Conservation (phyloP, 2,113 vertebrate species). For the Salvelinus fontinalis region DNA sequence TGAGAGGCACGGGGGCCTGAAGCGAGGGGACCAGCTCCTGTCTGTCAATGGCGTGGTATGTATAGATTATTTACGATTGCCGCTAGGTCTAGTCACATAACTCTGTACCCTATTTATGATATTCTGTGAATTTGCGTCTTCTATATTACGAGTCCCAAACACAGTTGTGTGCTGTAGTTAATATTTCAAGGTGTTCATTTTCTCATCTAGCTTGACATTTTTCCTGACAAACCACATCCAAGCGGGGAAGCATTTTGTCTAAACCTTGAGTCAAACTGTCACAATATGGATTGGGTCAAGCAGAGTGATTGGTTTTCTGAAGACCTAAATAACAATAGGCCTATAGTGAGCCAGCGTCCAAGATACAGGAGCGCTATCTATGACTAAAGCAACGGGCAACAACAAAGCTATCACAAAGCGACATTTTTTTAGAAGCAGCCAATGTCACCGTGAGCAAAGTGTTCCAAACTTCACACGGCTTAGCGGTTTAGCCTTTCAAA, state of each 20-base stretch:
- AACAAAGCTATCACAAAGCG: too few relatives aligned
- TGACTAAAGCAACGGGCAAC: not conserved
- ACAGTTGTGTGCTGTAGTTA: too few relatives aligned
- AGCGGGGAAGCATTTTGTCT: not conserved
- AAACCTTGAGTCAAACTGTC: not conserved
- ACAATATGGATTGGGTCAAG: not conserved
- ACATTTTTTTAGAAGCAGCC: not conserved
- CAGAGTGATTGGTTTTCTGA: slow-evolving; percentile 1
- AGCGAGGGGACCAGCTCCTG: slow-evolving; percentile 97
- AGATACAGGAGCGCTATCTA: not conserved
- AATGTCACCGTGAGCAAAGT: not conserved
- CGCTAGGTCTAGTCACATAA: too few relatives aligned
- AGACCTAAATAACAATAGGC: not conserved
- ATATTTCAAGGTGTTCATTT: not conserved
- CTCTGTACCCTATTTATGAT: too few relatives aligned
- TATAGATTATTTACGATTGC: slow-evolving; percentile 5
- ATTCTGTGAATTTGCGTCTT: too few relatives aligned
- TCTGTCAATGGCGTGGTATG: slow-evolving; percentile 98
- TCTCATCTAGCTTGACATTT: not conserved
- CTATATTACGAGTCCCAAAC: not conserved
- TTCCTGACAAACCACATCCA: not conserved
- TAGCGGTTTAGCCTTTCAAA: not conserved
- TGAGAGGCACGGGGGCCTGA: slow-evolving; percentile 94
- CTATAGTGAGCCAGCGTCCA: slow-evolving; percentile 5
- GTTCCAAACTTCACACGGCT: not conserved